These are phyloP conservation scores for Silurus lanzhouensis DNA, from an alignment of 2,797 vertebrate genomes.

Conservation along the genomic window DNA sequence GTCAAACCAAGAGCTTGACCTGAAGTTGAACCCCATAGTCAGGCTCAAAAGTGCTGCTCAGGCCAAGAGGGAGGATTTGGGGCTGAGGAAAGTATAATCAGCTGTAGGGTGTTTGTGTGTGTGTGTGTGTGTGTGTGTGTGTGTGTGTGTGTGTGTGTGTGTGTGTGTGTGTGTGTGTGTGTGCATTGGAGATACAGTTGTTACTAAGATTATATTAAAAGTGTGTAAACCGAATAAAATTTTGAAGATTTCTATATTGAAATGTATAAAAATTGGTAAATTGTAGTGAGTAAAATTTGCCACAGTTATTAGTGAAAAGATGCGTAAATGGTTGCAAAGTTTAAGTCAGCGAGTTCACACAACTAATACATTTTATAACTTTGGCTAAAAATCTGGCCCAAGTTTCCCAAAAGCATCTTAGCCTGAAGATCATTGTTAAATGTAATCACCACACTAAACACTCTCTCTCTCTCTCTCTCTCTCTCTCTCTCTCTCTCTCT, in stretches of 20 bases:
- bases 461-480: neutral
- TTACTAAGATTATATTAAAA: neutral
- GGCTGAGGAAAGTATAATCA: slow-evolving; percentile 62
- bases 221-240: neutral
- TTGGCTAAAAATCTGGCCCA: neutral
- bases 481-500: too few relatives aligned
- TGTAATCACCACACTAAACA: neutral
- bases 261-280: neutral
- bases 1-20: slow-evolving; percentile 98
- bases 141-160: neutral
- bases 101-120: slow-evolving; percentile 33
- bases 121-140: slow-evolving; percentile 8
- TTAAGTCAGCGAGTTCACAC: neutral
- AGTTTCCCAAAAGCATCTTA: neutral
- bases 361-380: neutral
- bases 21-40: slow-evolving; percentile 99
- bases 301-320: neutral
- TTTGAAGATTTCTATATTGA: neutral
- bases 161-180: neutral
- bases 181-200: too few relatives aligned
- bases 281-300: neutral
- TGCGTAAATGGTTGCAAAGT: neutral
- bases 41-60: slow-evolving; percentile 80
- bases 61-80: slow-evolving; percentile 70
- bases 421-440: neutral